Percentiles rank a stretch among this genome's conserved stretches.
Evolutionary conservation across 2,797 vertebrate genomes (phyloP).

Genomic region (Rallus crepitans): DNA sequence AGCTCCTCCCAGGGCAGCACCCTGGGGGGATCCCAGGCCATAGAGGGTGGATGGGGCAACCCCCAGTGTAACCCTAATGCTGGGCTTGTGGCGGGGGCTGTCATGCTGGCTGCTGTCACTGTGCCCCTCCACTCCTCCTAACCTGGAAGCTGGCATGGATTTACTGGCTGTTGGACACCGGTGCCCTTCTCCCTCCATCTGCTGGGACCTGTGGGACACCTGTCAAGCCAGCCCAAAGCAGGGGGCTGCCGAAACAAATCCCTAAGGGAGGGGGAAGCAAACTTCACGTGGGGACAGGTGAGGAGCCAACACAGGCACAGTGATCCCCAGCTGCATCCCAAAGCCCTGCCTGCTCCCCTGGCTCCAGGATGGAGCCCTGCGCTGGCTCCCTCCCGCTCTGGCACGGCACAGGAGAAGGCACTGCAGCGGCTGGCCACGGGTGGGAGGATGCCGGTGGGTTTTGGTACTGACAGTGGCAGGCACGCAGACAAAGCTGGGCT

Average conservation of each 20-base stretch:
- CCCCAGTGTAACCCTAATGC: neutral
- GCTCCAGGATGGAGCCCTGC: rapidly evolving
- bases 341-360: neutral
- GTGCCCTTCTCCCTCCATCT: neutral
- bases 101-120: neutral
- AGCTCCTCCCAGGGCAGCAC: neutral
- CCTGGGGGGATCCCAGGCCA: neutral
- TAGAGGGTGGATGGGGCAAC: neutral
- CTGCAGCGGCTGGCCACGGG: rapidly evolving
- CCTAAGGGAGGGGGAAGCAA: neutral
- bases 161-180: neutral
- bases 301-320: neutral
- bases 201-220: neutral
- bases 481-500: neutral
- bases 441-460: neutral
- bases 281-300: rapidly evolving
- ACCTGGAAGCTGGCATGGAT: neutral
- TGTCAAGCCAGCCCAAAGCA: neutral
- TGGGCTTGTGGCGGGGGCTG: rapidly evolving
- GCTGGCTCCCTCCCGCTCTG: rapidly evolving
- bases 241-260: neutral
- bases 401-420: neutral
- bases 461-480: neutral
- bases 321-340: neutral
- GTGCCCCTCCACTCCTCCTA: neutral